A percentile compares a stretch with the other conserved stretches of the same genome.
Evolutionary conservation across 2,888 invertebrate species (phyloP).

Genomic region (Andrena chrysosceles): DNA sequence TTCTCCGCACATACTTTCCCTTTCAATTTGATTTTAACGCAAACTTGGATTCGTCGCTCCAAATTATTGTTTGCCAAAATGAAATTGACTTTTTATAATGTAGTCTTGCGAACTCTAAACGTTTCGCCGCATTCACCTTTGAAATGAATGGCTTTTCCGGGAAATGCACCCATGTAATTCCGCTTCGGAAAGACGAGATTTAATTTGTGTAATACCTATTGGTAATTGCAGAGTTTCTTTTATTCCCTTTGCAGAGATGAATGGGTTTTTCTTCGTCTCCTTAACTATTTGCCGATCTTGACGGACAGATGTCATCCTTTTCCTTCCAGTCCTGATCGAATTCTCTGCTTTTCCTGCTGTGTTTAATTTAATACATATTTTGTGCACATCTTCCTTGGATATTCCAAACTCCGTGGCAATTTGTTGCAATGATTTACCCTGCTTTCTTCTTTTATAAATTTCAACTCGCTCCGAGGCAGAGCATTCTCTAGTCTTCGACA

Average conservation of each 20-base stretch:
- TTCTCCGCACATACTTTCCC: conserved; percentile 15
- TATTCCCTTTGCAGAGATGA: conserved; percentile 5
- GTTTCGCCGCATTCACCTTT: background rate
- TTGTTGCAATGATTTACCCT: background rate
- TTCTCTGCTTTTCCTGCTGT: conserved; percentile 2
- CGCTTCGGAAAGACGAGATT: background rate
- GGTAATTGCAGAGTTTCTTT: background rate
- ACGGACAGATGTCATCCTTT: background rate
- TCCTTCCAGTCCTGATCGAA: background rate
- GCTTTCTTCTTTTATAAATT: background rate
- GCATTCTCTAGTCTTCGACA: background rate
- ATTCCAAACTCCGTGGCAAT: conserved; percentile 17
- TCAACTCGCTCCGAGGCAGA: background rate
- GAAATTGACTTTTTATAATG: background rate
- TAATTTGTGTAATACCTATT: background rate
- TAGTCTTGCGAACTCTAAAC: background rate
- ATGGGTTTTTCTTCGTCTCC: background rate
- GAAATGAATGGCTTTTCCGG: background rate
- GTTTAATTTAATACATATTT: background rate
- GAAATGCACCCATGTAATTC: background rate
- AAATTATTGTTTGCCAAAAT: background rate
- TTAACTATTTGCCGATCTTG: background rate
- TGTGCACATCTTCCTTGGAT: background rate
- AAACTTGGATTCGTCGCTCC: background rate
- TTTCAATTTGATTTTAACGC: background rate